phyloP scores from a whole-genome alignment of 2,113 vertebrate species.

The Proterorhinus semilunaris region DNA sequence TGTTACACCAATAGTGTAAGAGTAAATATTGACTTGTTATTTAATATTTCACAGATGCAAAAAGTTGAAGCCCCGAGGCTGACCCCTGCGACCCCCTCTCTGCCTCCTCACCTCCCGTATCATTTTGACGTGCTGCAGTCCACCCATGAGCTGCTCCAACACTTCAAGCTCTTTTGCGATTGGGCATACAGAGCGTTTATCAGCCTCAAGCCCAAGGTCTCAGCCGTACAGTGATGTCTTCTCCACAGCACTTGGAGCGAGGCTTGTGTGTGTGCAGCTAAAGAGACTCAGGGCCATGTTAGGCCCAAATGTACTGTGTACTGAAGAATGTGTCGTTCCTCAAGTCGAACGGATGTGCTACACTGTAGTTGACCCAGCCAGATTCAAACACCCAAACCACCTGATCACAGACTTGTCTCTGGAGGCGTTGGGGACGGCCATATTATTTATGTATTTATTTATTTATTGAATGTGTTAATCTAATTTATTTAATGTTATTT shows the following conservation, averaged over 20 bases:
- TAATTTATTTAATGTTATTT: slow-evolving; percentile 82
- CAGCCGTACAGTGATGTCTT: slow-evolving; percentile 59
- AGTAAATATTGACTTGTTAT: background rate
- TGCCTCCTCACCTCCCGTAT: slow-evolving; percentile 58
- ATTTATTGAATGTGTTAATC: slow-evolving; percentile 78
- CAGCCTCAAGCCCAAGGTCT: slow-evolving; percentile 72
- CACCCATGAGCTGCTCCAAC: slow-evolving; percentile 77
- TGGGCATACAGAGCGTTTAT: slow-evolving; percentile 78
- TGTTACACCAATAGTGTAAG: background rate
- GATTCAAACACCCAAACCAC: slow-evolving; percentile 44
- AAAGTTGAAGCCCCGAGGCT: slow-evolving; percentile 67
- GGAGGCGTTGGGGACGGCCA: slow-evolving; percentile 56
- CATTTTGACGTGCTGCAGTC: slow-evolving; percentile 73
- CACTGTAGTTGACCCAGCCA: slow-evolving; percentile 41
- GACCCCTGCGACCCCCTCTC: slow-evolving; percentile 57
- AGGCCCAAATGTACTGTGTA: slow-evolving; percentile 38
- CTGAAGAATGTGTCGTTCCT: slow-evolving; percentile 52
- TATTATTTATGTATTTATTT: slow-evolving; percentile 86
- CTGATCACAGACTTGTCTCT: slow-evolving; percentile 45
- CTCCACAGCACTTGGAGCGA: slow-evolving; percentile 27
- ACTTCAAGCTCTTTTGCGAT: slow-evolving; percentile 79
- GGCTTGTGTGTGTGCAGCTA: slow-evolving; percentile 21
- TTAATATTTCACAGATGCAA: slow-evolving; percentile 62
- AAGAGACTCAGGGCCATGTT: slow-evolving; percentile 41
- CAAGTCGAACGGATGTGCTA: slow-evolving; percentile 46